These are phyloP conservation scores for Xiphorhynchus elegans DNA, from an alignment of 2,113 vertebrate species.

Conservation along the genomic window DNA sequence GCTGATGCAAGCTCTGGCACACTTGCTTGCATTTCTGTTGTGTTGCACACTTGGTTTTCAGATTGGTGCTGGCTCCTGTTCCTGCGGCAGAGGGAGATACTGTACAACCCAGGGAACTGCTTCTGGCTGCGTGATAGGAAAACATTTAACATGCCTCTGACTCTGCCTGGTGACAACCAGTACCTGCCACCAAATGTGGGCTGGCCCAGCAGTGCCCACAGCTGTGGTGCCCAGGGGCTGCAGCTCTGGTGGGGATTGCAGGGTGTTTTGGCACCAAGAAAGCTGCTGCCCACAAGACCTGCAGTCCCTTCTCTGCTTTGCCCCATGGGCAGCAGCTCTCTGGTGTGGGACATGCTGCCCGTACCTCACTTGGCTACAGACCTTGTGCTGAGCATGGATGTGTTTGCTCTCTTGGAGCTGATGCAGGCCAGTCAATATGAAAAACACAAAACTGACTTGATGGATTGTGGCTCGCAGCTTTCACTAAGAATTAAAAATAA, in stretches of 20 bases:
- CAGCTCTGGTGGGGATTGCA: background rate
- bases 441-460: background rate
- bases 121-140: background rate
- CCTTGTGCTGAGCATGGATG: background rate
- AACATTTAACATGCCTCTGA: background rate
- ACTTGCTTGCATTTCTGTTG: background rate
- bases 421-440: background rate
- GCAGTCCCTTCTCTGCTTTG: background rate
- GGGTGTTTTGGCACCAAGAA: background rate
- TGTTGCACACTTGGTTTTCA: background rate
- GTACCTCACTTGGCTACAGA: background rate
- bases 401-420: background rate
- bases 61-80: background rate
- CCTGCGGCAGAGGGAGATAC: background rate
- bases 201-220: background rate
- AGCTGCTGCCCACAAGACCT: background rate
- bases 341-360: accelerated
- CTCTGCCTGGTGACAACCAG: background rate
- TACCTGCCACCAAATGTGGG: background rate
- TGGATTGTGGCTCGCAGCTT: background rate
- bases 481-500: slow-evolving; percentile 1
- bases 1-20: background rate
- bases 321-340: accelerated
- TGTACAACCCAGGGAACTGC: background rate
- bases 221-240: background rate